Conservation (phyloP, 1,140 invertebrate species). For the Ceratoteleas bidentatus region DNA sequence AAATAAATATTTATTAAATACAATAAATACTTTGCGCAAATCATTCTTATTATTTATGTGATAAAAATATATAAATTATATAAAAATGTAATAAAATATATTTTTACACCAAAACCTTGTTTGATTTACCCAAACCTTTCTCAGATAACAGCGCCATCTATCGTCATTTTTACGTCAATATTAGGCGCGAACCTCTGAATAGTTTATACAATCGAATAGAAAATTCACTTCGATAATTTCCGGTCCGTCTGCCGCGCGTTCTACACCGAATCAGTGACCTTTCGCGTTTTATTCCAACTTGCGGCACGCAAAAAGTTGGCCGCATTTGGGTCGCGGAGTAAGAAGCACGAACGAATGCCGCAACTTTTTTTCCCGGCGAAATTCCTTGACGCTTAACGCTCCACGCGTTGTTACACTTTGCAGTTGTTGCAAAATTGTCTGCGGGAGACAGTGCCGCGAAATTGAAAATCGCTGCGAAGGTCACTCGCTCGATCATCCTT, state of each 20-base stretch:
- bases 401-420: slow-evolving; percentile 49
- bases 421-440: slow-evolving; percentile 56
- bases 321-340: slow-evolving; percentile 40
- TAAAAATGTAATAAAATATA: no score
- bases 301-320: slow-evolving; percentile 34
- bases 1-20: no score
- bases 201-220: slow-evolving; percentile 44
- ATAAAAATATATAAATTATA: no score
- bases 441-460: slow-evolving; percentile 24
- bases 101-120: no score
- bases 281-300: slow-evolving; percentile 47
- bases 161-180: not conserved
- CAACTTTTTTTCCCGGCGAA: slow-evolving; percentile 40
- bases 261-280: slow-evolving; percentile 40
- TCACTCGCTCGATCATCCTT: slow-evolving; percentile 18
- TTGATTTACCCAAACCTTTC: no score
- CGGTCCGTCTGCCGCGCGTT: slow-evolving; percentile 33
- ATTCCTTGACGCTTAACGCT: slow-evolving; percentile 51
- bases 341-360: slow-evolving; percentile 44
- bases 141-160: no score
- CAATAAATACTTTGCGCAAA: no score
- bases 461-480: slow-evolving; percentile 47
- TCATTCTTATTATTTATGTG: no score
- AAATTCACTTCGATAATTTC: slow-evolving; percentile 42
- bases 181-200: slow-evolving; percentile 9